phyloP scores from a whole-genome alignment of 2,113 vertebrate species.

The Tringa solitaria region DNA sequence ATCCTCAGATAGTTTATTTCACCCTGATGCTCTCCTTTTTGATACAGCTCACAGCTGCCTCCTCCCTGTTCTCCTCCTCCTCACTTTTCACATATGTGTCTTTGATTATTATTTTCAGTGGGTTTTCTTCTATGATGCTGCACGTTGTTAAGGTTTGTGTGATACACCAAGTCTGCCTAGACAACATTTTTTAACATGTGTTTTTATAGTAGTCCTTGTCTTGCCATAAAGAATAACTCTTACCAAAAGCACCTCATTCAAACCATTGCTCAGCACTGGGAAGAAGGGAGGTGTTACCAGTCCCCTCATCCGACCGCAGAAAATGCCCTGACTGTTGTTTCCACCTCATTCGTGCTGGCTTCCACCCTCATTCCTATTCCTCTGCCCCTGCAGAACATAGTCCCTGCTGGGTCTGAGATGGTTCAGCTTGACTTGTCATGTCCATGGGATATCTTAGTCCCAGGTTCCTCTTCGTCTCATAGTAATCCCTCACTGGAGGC shows the following conservation, averaged over 20 bases:
- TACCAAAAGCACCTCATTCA: background rate
- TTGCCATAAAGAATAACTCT: background rate
- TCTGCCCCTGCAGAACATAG: background rate
- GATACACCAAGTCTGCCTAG: background rate
- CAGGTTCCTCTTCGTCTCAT: background rate
- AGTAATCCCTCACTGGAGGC: background rate
- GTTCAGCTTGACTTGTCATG: background rate
- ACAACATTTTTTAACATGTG: background rate
- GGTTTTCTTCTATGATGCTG: background rate
- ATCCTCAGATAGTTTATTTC: background rate
- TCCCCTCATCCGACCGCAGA: background rate
- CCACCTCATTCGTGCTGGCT: background rate
- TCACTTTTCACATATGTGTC: background rate
- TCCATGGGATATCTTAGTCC: background rate
- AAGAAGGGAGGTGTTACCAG: background rate
- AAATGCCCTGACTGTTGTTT: background rate
- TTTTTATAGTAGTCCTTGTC: background rate
- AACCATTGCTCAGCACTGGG: background rate
- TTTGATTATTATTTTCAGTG: background rate
- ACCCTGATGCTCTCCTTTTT: background rate
- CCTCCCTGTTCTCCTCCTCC: background rate
- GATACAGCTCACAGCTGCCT: background rate
- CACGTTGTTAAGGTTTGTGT: background rate
- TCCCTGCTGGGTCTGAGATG: background rate
- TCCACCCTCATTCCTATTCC: background rate